Conservation (phyloP, 1,140 invertebrate species). For the Mylabris phalerata region DNA sequence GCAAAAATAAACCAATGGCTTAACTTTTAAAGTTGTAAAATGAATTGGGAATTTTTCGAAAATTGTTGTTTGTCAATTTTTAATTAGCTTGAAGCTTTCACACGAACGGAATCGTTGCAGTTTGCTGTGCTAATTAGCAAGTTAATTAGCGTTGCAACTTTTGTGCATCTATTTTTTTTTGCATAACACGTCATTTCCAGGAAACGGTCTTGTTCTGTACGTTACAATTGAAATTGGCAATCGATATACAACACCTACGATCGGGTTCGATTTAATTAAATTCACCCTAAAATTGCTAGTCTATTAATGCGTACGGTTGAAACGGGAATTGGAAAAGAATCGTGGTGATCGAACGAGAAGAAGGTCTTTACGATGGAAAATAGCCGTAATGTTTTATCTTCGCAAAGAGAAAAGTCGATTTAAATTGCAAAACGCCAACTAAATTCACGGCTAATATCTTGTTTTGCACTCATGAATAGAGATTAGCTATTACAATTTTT, state of each 20-base stretch:
- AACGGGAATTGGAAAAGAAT: slow-evolving; percentile 7
- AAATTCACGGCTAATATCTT: slow-evolving; percentile 10
- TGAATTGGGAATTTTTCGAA: background rate
- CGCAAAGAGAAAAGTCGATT: slow-evolving; percentile 2
- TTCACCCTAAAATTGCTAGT: slow-evolving; percentile 10
- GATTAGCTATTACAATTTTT: slow-evolving; percentile 11
- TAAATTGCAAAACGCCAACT: slow-evolving; percentile 15
- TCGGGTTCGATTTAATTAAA: slow-evolving; percentile 8
- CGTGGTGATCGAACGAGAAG: background rate
- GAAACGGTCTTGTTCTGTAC: background rate
- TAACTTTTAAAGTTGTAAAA: background rate
- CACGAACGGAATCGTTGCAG: too few species aligned
- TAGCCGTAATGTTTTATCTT: background rate
- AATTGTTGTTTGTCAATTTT: background rate
- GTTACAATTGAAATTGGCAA: background rate
- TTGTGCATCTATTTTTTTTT: background rate
- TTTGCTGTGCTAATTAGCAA: too few species aligned
- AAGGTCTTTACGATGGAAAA: background rate
- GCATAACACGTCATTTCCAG: background rate
- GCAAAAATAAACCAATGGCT: background rate
- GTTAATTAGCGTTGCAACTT: background rate
- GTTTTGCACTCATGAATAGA: slow-evolving; percentile 26
- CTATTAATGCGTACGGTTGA: slow-evolving; percentile 12
- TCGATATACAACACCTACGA: background rate
- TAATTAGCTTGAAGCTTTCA: too few species aligned